Evolutionary conservation across 2,797 vertebrate species (phyloP).

Genomic region (Oreochromis grahami): DNA sequence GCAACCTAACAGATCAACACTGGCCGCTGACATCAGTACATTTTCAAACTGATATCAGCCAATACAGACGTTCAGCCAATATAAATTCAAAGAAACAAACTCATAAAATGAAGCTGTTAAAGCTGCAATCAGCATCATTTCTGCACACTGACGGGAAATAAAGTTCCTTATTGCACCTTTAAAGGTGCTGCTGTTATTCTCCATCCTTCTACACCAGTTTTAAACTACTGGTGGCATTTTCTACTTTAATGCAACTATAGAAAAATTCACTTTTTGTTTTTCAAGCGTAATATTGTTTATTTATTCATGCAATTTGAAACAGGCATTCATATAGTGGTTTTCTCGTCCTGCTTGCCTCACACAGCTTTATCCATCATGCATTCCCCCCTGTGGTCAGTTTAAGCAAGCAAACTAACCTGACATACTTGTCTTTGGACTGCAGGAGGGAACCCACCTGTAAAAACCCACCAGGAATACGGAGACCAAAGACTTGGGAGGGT

Average conservation of each 20-base stretch:
- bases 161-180: not conserved
- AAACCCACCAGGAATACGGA: accelerated
- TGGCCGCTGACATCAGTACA: not conserved
- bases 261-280: not conserved
- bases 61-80: not conserved
- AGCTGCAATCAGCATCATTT: not conserved
- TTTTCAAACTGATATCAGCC: not conserved
- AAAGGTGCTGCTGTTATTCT: not conserved
- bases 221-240: not conserved
- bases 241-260: not conserved
- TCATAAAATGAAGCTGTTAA: not conserved
- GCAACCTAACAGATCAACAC: not conserved
- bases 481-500: not conserved
- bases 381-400: not conserved
- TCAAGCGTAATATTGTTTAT: not conserved
- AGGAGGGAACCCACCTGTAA: not conserved
- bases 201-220: not conserved
- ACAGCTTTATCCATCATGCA: not conserved
- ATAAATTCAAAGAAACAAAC: not conserved
- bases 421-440: not conserved
- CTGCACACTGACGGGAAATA: not conserved
- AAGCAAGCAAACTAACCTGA: not conserved
- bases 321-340: not conserved
- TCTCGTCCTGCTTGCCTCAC: not conserved
- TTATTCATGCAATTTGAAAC: not conserved